phyloP scores from a whole-genome alignment of 2,113 vertebrate species.

The Chitala chitala region DNA sequence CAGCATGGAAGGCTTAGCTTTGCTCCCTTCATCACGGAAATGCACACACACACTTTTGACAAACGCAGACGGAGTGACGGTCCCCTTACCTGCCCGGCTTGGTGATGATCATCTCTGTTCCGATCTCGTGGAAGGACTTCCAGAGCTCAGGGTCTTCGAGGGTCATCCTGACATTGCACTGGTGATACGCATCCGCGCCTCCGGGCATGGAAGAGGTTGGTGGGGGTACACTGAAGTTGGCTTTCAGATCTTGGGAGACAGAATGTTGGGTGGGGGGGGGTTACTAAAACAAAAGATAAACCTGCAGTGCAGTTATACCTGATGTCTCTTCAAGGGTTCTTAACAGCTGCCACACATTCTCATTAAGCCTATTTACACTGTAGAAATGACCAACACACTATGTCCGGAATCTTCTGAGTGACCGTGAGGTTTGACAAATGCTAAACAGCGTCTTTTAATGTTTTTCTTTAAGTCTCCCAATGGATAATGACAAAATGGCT shows the following conservation, averaged over 20 bases:
- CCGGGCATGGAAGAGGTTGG: conserved; percentile 47
- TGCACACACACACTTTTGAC: background rate
- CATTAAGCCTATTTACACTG: too few species aligned
- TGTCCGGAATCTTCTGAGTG: too few species aligned
- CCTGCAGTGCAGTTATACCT: too few species aligned
- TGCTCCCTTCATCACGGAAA: background rate
- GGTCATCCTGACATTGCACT: conserved; percentile 66
- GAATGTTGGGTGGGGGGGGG: background rate
- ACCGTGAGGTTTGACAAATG: too few species aligned
- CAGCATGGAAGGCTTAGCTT: background rate
- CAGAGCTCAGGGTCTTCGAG: conserved; percentile 79
- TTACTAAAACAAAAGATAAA: too few species aligned
- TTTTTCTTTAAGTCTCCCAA: too few species aligned
- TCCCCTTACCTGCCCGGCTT: conserved; percentile 76
- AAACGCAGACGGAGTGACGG: background rate
- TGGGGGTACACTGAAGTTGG: conserved; percentile 58
- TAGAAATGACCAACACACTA: too few species aligned
- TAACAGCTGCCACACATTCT: too few species aligned
- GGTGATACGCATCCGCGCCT: conserved; percentile 57
- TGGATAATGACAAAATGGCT: background rate
- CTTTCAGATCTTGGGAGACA: conserved; percentile 59
- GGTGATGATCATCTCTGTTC: conserved; percentile 91
- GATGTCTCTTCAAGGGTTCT: too few species aligned
- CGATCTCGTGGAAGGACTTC: conserved; percentile 76
- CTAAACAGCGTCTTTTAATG: too few species aligned